A percentile compares a stretch with the other conserved stretches of the same genome.
These are phyloP conservation scores for Yponomeuta malinellus DNA, from an alignment of 2,888 invertebrate genomes.

Conservation along the genomic window DNA sequence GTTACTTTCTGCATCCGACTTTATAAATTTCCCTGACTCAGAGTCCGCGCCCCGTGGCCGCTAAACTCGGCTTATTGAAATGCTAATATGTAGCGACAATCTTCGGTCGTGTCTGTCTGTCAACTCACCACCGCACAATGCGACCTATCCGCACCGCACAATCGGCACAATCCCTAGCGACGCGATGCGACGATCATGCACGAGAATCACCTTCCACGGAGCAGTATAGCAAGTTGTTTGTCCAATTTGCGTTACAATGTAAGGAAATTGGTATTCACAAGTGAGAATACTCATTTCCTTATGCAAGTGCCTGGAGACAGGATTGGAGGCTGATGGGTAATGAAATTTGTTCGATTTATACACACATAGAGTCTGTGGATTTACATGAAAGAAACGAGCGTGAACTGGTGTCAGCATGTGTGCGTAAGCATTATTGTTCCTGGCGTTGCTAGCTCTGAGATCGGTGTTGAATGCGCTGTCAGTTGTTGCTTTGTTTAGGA, in stretches of 20 bases:
- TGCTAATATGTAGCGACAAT: constrained; percentile 16
- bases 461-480: too few relatives aligned
- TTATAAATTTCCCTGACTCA: background rate
- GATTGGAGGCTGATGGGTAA: too few relatives aligned
- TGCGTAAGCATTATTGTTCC: too few relatives aligned
- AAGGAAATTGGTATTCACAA: background rate
- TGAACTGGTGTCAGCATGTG: too few relatives aligned
- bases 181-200: background rate
- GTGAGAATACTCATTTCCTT: too few relatives aligned
- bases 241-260: background rate
- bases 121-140: constrained; percentile 3
- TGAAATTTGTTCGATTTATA: too few relatives aligned
- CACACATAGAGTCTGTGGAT: too few relatives aligned
- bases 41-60: constrained; percentile 5
- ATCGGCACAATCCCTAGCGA: background rate
- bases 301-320: too few relatives aligned
- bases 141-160: background rate
- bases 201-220: background rate
- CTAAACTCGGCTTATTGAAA: constrained; percentile 19
- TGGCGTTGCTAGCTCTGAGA: too few relatives aligned
- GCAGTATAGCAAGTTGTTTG: background rate
- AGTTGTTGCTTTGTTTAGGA: too few relatives aligned
- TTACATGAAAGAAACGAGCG: too few relatives aligned
- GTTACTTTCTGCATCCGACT: background rate
- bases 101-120: constrained; percentile 9